These are phyloP conservation scores for Emydoidea blandingii DNA, from an alignment of 2,797 vertebrate species.

Conservation along the genomic window DNA sequence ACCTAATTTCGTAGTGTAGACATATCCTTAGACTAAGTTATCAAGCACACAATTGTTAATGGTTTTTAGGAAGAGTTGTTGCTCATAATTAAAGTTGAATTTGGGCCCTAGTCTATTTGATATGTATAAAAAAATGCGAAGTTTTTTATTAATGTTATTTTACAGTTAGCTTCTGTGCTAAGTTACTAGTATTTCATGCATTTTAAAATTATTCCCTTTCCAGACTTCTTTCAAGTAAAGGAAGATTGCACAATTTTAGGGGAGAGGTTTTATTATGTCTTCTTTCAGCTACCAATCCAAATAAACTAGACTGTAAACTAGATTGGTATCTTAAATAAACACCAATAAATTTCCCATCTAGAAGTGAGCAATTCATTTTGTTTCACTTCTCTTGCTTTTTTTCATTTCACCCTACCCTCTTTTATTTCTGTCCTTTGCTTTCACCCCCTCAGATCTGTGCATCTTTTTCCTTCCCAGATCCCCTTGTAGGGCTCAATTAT, in stretches of 20 bases:
- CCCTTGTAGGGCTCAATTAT: not conserved
- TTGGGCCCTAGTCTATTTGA: not conserved
- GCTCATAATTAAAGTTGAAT: not conserved
- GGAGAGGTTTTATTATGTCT: not conserved
- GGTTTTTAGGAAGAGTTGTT: not conserved
- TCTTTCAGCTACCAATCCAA: not conserved
- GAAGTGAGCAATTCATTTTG: not conserved
- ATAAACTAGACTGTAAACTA: not conserved
- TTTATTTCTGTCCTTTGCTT: conserved; percentile 11
- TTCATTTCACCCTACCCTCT: accelerated
- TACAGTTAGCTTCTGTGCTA: not conserved
- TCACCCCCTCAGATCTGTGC: not conserved
- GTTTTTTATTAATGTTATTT: not conserved
- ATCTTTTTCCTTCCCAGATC: not conserved
- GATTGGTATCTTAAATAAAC: conserved; percentile 22
- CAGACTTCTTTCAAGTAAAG: not conserved
- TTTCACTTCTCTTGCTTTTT: not conserved
- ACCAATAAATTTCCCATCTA: conserved; percentile 6
- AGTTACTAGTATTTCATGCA: not conserved
- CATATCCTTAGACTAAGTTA: not conserved
- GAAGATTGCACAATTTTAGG: not conserved
- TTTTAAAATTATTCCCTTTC: conserved; percentile 21
- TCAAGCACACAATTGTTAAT: not conserved
- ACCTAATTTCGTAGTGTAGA: too few species aligned
- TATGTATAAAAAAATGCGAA: not conserved